Conservation (phyloP, 2,888 invertebrate species). For the Muschampia plurimacula region DNA sequence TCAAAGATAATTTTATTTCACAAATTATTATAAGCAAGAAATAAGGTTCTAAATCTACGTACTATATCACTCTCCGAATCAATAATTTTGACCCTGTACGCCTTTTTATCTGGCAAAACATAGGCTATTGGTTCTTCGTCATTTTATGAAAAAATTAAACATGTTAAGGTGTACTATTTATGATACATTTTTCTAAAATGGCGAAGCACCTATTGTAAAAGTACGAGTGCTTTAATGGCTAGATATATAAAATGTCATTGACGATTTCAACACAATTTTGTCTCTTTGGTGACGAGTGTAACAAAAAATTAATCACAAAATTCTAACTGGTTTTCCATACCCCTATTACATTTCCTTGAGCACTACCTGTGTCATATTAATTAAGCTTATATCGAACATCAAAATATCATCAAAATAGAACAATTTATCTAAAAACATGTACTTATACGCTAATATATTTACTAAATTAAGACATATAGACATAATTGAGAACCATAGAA, state of each 20-base stretch:
- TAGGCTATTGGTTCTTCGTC: neutral
- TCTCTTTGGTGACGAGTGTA: neutral
- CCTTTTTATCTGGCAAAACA: neutral
- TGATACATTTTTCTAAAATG: neutral
- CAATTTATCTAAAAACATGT: constrained; percentile 20
- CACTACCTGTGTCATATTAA: neutral
- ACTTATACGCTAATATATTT: neutral
- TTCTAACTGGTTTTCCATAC: neutral
- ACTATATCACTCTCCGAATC: constrained; percentile 2
- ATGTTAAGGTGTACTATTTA: neutral
- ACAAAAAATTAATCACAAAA: constrained; percentile 1
- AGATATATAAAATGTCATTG: neutral
- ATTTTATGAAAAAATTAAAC: neutral
- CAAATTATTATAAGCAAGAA: neutral
- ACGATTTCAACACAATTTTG: neutral
- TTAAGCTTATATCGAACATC: constrained; percentile 2
- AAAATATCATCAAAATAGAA: constrained; percentile 20
- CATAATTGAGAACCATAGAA: no score
- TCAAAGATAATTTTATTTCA: neutral
- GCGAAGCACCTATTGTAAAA: neutral
- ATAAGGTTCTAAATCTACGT: neutral
- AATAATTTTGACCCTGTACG: constrained; percentile 1
- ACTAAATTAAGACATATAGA: no score
- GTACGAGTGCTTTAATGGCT: constrained; percentile 2
- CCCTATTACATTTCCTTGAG: neutral